Evolutionary conservation across 2,113 vertebrate species (phyloP).

Genomic region (Rostratula benghalensis): DNA sequence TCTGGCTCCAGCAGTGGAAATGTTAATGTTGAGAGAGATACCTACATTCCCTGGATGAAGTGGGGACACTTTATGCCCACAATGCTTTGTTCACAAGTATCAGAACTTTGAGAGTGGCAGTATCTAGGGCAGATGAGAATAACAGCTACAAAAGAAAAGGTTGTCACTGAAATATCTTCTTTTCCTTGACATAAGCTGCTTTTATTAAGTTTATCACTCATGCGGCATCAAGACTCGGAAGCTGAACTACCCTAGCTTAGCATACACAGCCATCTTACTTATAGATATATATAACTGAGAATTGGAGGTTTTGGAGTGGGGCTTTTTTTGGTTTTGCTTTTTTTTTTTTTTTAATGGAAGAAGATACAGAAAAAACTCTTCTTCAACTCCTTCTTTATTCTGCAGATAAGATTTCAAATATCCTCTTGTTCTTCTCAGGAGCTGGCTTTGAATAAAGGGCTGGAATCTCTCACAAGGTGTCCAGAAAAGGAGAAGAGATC

Average conservation of each 20-base stretch:
- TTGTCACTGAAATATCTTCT: neutral
- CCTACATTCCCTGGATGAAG: neutral
- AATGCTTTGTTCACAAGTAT: neutral
- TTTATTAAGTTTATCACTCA: neutral
- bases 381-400: neutral
- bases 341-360: neutral
- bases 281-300: neutral
- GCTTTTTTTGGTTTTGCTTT: neutral
- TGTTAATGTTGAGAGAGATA: neutral
- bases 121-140: neutral
- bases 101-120: no score
- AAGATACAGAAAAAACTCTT: neutral
- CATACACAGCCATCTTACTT: neutral
- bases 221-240: neutral
- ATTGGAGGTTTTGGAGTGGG: no score
- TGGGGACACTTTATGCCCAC: neutral
- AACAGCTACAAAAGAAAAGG: neutral
- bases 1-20: neutral
- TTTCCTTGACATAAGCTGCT: neutral
- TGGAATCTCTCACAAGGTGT: neutral
- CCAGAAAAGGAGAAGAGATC: neutral
- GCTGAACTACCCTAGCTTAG: accelerated
- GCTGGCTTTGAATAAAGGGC: accelerated
- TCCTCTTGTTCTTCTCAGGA: neutral
- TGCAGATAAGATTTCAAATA: neutral